Conservation (phyloP, 2,113 vertebrate genomes). For the Verasper variegatus region DNA sequence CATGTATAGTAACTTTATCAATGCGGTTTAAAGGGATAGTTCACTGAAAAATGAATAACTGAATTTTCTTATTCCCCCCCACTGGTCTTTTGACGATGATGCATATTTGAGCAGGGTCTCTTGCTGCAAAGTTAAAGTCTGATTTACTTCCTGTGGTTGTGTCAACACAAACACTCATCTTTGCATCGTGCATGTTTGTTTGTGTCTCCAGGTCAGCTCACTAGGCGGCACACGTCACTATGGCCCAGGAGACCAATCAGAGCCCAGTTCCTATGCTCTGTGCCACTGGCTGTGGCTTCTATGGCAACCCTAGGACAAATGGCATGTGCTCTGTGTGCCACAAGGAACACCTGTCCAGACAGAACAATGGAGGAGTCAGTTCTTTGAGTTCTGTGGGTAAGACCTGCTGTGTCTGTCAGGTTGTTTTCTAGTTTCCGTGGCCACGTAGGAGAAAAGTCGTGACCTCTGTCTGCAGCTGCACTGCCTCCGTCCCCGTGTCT, state of each 20-base stretch:
- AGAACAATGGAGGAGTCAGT: conserved; percentile 87
- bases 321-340: conserved; percentile 94
- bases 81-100: no score
- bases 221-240: conserved; percentile 65
- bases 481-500: not conserved
- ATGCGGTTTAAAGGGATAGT: no score
- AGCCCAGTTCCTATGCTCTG: conserved; percentile 89
- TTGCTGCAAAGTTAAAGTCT: no score
- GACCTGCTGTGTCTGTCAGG: conserved; percentile 29
- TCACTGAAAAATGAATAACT: no score
- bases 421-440: not conserved
- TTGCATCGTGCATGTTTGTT: conserved; percentile 9
- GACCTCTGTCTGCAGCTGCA: not conserved
- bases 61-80: no score
- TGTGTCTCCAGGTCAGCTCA: conserved; percentile 48
- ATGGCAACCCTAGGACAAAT: conserved; percentile 89
- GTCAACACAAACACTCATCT: not conserved
- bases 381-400: conserved; percentile 83
- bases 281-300: conserved; percentile 90
- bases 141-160: no score
- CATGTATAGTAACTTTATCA: no score
- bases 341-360: conserved; percentile 89
- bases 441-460: not conserved
- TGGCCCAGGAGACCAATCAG: conserved; percentile 93
- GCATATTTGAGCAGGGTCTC: no score